These are phyloP conservation scores for Silvanus unidentatus DNA, from an alignment of 2,888 invertebrate genomes.

Conservation along the genomic window DNA sequence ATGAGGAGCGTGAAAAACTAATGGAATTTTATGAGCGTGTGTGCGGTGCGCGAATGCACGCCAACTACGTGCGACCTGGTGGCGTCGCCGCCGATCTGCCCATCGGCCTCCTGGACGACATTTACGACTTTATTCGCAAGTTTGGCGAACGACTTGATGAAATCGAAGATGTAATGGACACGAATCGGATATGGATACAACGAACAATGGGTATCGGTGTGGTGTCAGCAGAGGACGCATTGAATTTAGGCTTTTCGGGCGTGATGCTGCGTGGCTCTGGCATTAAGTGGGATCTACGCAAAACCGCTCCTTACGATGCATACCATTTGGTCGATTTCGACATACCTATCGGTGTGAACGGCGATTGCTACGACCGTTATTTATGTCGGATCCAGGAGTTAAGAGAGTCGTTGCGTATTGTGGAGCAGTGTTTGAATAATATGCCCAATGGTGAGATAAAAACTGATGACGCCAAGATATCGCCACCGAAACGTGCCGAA, in stretches of 20 bases:
- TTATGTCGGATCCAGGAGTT: background rate
- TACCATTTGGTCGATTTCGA: slow-evolving; percentile 81
- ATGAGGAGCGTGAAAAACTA: slow-evolving; percentile 96
- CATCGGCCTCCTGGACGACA: slow-evolving; percentile 71
- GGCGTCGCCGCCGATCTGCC: slow-evolving; percentile 93
- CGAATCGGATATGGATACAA: slow-evolving; percentile 67
- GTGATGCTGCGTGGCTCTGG: slow-evolving; percentile 77
- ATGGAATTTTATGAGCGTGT: slow-evolving; percentile 99
- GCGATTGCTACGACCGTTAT: slow-evolving; percentile 70
- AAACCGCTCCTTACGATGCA: slow-evolving; percentile 76
- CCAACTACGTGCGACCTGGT: slow-evolving; percentile 94
- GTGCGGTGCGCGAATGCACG: slow-evolving; percentile 98
- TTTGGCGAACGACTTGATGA: slow-evolving; percentile 75
- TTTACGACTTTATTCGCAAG: slow-evolving; percentile 62
- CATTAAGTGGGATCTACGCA: slow-evolving; percentile 82
- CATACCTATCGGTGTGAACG: slow-evolving; percentile 71
- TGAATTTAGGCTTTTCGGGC: slow-evolving; percentile 55
- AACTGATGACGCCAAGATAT: slow-evolving; percentile 74
- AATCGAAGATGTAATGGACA: slow-evolving; percentile 71
- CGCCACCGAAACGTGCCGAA: slow-evolving; percentile 65
- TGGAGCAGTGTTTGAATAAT: slow-evolving; percentile 74
- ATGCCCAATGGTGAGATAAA: slow-evolving; percentile 77
- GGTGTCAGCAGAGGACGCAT: slow-evolving; percentile 68
- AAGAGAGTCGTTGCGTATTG: slow-evolving; percentile 19
- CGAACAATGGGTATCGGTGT: slow-evolving; percentile 70